Evolutionary conservation across 2,113 vertebrate species (phyloP), one percentile per base, ranked within the genome.

Genomic region (Pampusana beccarii): DNA sequence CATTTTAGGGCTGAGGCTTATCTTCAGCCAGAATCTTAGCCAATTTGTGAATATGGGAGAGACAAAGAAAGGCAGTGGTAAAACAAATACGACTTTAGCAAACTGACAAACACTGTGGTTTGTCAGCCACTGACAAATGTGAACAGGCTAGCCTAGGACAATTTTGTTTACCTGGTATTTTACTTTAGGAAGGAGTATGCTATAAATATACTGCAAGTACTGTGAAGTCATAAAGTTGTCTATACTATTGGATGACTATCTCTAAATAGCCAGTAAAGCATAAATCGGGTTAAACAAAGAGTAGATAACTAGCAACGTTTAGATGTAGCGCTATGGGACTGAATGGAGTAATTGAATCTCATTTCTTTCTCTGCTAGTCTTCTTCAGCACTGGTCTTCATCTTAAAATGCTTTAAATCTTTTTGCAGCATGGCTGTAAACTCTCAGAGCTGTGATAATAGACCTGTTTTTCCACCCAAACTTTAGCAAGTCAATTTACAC

Each of bases 21-120:
- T 75, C 61, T 83, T 67, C 34, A 88, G 31, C 21, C 84, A 61
- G 72, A 65, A 75, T 75, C 40, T 78, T 80, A 53, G 38, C 40
- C 44, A 70, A 46, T 85, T 86, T 87, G 13, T 94, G 48, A 94
- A 72, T 86, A 89, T 83, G 67, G 29, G 16, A 69, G 69, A 84
- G 46, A 86, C 46, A 96, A 88, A 92, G 93, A 81, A 89, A 96
- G 83, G 90, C 34, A 92, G 58, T 84, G 82, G 50, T 88, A 92
- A 95, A 97, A 81, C 66, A 84, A 57, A 78, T 80, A 90, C 84
- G 80, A 79, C 77, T 94, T 91, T 64, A 92, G 81, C 48, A 80
- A 95, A 64, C 73, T 78, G 79, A 86, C 69, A 94, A 91, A 97
- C 95, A 80, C 74, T 94, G 91, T 82, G 93, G 95, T 95, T 96